Percentiles rank a stretch among this genome's conserved stretches.
Conservation (phyloP, 1,140 invertebrate species). For the Ruditapes philippinarum region DNA sequence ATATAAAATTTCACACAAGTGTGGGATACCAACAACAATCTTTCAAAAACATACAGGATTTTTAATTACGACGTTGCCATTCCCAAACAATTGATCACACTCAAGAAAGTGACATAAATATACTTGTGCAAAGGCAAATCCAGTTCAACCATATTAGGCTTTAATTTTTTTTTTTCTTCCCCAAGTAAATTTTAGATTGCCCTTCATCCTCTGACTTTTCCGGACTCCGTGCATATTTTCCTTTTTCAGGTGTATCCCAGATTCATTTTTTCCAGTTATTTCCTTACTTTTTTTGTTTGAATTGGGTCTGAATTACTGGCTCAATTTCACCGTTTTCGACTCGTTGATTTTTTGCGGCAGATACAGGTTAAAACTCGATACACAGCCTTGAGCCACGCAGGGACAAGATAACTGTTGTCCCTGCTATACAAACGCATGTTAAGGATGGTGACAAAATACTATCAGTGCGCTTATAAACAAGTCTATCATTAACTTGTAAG, state of each 20-base stretch:
- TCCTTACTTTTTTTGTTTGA: neutral
- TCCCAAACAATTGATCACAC: neutral
- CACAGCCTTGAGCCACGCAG: neutral
- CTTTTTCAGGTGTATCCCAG: neutral
- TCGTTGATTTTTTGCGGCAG: neutral
- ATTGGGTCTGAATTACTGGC: neutral
- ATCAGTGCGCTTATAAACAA: conserved; percentile 38
- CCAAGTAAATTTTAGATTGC: conserved; percentile 33
- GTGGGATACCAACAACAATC: no score
- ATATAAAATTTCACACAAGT: no score
- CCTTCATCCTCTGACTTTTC: neutral
- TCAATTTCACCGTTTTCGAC: neutral
- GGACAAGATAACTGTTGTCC: neutral
- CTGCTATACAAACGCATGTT: conserved; percentile 9
- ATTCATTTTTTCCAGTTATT: neutral
- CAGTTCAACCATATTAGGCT: conserved; percentile 20
- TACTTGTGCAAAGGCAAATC: neutral
- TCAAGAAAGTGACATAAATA: neutral
- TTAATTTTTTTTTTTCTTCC: conserved; percentile 32
- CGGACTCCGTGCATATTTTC: neutral
- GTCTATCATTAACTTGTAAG: conserved; percentile 58
- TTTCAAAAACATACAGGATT: no score
- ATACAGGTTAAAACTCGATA: neutral
- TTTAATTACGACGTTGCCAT: neutral
- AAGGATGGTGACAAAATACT: conserved; percentile 21